These are phyloP conservation scores for Strigamia crassipes DNA, from an alignment of 2,888 invertebrate species.

Conservation along the genomic window DNA sequence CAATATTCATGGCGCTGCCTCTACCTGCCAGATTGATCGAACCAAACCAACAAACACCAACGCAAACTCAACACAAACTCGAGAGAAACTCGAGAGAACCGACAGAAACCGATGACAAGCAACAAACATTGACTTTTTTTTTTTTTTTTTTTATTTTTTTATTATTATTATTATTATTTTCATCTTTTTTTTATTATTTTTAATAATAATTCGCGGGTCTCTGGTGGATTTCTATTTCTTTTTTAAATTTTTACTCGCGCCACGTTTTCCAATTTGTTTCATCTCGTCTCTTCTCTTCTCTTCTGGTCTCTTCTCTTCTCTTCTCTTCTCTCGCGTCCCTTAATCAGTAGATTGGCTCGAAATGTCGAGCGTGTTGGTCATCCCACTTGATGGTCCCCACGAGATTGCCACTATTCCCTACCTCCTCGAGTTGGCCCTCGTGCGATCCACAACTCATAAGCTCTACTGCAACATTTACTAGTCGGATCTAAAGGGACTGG, in stretches of 20 bases:
- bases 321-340: neutral
- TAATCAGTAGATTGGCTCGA: slow-evolving; percentile 10
- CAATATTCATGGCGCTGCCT: neutral
- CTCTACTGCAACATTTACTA: neutral
- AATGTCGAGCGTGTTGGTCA: neutral
- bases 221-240: neutral
- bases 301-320: neutral
- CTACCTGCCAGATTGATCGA: slow-evolving; percentile 2
- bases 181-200: neutral
- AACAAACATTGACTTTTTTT: no score
- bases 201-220: neutral
- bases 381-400: neutral
- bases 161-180: no score
- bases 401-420: neutral
- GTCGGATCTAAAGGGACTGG: neutral
- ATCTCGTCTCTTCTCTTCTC: no score
- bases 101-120: no score
- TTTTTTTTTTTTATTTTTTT: no score
- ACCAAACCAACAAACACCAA: neutral
- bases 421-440: neutral
- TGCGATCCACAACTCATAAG: neutral
- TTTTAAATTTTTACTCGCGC: neutral
- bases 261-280: neutral
- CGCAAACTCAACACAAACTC: no score
- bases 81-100: no score